Base-by-base conservation (phyloP, 2,113 vertebrate genomes). In the Lota lota region DNA sequence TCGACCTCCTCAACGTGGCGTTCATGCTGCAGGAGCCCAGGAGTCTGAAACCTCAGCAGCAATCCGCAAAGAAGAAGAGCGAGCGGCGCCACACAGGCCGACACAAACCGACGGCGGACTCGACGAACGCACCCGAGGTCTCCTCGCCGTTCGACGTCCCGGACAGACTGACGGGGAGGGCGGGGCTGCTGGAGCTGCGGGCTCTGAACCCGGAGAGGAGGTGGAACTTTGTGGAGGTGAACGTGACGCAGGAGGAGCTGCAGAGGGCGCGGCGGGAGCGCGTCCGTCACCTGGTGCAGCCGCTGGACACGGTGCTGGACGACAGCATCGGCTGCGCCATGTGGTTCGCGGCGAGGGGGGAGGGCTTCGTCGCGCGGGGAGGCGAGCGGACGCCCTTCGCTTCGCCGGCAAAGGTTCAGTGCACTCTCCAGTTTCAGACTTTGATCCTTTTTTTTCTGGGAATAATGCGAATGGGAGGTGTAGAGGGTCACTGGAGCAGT, bases 151-250 rank as follows among this genome's bases (percentile, higher is more conserved):
- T 93, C 63, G 83, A 82, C 12, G 95, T 95, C 69, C 97, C 97
- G 0, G 97, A 98, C 79, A 90, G 97, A 81, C 85, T 97, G 33
- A 96, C 95, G 0, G 96, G 95, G 50, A 93, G 83, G 79, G 88
- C 91, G 1, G 96, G 96, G 1, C 76, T 98, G 17, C 86, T 90
- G 74, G 97, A 98, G 79, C 84, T 99, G 0, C 82, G 85, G 69
- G 67, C 73, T 16, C 17, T 94, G 64, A 95, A 80, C 73, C 93
- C 94, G 40, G 89, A 81, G 14, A 92, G 97, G 73, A 89, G 60
- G 0, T 99, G 97, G 97, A 97, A 95, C 79, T 98, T 99, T 80
- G 92, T 99, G 10, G 96, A 98, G 90, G 94, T 99, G 71, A 93
- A 98, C 51, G 83, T 98, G 33, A 90, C 91, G 0, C 79, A 85